Percentiles rank a stretch among this genome's conserved stretches.
These are phyloP conservation scores for Parazoanthus atlanticus DNA, from an alignment of 92 coral and sea anemone species.

Conservation along the genomic window DNA sequence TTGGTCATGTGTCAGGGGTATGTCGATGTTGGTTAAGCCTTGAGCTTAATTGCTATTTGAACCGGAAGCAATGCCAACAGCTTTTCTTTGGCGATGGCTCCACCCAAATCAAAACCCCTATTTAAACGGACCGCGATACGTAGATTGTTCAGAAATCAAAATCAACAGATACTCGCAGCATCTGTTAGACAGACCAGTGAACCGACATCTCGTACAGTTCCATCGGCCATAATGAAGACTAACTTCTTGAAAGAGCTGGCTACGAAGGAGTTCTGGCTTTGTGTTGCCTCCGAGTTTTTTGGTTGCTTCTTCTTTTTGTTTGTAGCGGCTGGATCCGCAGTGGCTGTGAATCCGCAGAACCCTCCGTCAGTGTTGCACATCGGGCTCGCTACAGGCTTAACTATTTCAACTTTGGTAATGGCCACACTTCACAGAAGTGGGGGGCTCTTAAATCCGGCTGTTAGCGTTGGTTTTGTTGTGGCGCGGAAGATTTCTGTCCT, in stretches of 20 bases:
- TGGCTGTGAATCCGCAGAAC: conserved; percentile 62
- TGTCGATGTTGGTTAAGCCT: neutral
- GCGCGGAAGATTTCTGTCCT: conserved; percentile 57
- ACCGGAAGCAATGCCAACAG: neutral
- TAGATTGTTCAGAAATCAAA: neutral
- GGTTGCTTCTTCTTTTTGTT: conserved; percentile 84
- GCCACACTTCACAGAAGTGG: conserved; percentile 57
- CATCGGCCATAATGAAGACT: neutral
- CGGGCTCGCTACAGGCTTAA: conserved; percentile 68
- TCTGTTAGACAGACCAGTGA: neutral
- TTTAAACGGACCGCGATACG: neutral
- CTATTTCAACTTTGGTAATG: conserved; percentile 54
- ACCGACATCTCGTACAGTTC: neutral
- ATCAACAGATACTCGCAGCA: neutral
- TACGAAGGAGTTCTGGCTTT: conserved; percentile 79
- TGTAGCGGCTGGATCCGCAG: conserved; percentile 84
- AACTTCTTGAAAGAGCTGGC: conserved; percentile 50
- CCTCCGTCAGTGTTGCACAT: conserved; percentile 86
- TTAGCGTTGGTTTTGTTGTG: conserved; percentile 62
- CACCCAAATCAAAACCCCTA: neutral
- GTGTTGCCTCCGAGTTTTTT: conserved; percentile 71
- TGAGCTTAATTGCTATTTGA: neutral
- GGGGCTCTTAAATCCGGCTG: conserved; percentile 67
- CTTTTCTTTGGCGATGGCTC: neutral
- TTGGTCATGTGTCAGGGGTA: too few species aligned